phyloP scores from a whole-genome alignment of 2,113 vertebrate species.

The rabbit (Oryctolagus cuniculus) region DNA sequence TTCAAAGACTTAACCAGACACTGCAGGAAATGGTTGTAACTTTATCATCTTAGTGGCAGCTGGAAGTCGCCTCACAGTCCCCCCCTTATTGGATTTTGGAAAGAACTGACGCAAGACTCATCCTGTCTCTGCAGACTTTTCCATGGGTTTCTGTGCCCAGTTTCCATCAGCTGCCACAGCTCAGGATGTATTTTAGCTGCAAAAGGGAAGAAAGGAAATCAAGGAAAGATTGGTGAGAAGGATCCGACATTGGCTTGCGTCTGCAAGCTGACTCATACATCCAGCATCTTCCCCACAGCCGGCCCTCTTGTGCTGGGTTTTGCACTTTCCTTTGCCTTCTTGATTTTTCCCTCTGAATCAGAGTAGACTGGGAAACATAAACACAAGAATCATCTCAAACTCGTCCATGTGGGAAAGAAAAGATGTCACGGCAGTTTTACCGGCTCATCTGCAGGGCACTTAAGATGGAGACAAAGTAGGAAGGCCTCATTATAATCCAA shows the following conservation, averaged over 20 bases:
- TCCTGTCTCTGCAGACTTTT: constrained; percentile 32
- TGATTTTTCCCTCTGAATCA: constrained; percentile 62
- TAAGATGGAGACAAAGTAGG: not conserved
- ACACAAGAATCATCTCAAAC: constrained; percentile 46
- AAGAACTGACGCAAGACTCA: constrained; percentile 16
- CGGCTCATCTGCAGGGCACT: constrained; percentile 1
- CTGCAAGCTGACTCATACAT: constrained; percentile 14
- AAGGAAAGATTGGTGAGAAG: constrained; percentile 8
- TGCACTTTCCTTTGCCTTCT: not conserved
- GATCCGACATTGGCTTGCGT: not conserved
- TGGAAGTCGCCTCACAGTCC: not conserved
- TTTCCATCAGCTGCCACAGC: not conserved
- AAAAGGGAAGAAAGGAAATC: constrained; percentile 5
- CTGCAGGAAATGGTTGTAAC: not conserved
- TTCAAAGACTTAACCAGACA: constrained; percentile 8
- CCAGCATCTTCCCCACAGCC: not conserved
- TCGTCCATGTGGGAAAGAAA: constrained; percentile 62
- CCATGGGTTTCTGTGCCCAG: not conserved
- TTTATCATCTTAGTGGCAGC: not conserved
- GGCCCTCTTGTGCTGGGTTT: not conserved
- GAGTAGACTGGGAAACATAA: constrained; percentile 57
- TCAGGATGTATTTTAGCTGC: not conserved
- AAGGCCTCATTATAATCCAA: not conserved
- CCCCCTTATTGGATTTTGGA: constrained; percentile 23
- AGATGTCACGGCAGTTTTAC: constrained; percentile 52